Evolutionary conservation across 2,797 vertebrate species (phyloP).

Genomic region (Oreonectes daqikongensis): DNA sequence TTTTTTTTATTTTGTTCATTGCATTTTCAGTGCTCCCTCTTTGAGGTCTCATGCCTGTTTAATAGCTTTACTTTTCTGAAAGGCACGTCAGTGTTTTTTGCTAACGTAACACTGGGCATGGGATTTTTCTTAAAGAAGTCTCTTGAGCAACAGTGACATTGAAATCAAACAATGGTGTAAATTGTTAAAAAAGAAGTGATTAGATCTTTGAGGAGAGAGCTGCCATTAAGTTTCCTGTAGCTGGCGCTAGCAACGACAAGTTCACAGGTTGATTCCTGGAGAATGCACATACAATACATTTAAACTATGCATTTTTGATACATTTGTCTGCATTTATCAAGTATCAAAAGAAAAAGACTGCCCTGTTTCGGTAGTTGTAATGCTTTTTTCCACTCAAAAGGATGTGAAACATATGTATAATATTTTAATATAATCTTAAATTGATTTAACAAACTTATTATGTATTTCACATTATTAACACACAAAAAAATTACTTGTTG

Average conservation of each 20-base stretch:
- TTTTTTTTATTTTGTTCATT: constrained; percentile 3
- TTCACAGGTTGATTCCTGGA: not conserved
- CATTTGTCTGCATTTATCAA: too few species aligned
- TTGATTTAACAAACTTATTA: too few species aligned
- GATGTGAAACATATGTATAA: too few species aligned
- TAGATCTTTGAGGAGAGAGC: constrained; percentile 13
- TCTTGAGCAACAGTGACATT: constrained; percentile 12
- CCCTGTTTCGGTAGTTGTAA: too few species aligned
- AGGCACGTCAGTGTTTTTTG: constrained; percentile 20
- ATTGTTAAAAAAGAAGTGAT: constrained; percentile 25
- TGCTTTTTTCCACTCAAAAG: too few species aligned
- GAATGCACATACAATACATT: not conserved
- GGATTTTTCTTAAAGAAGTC: constrained; percentile 19
- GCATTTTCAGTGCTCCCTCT: constrained; percentile 28
- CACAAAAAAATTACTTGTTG: too few species aligned
- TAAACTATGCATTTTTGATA: too few species aligned
- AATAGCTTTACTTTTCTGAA: constrained; percentile 23
- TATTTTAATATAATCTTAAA: too few species aligned
- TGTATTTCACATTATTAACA: too few species aligned
- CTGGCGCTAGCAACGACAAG: not conserved
- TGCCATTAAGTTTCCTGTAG: not conserved
- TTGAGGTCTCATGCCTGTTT: constrained; percentile 29
- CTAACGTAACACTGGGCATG: not conserved
- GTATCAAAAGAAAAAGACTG: too few species aligned
- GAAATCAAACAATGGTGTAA: constrained; percentile 19